Base-by-base conservation (phyloP, 2,888 invertebrate species). In the Lasioglossum leucozonium region DNA sequence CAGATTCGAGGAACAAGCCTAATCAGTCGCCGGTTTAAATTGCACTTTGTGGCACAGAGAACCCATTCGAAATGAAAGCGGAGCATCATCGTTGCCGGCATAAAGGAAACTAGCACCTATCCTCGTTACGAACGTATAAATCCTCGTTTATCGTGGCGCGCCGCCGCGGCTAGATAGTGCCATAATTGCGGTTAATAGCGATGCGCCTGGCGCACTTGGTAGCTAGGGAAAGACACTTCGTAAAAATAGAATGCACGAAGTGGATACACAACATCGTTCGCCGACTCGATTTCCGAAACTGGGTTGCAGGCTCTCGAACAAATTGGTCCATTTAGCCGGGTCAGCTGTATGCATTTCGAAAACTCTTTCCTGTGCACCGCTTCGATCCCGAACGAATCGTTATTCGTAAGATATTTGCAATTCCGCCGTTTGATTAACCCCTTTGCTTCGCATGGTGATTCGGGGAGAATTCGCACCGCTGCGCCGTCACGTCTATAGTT, bases 171-270 rank as follows among this genome's bases (percentile, higher is more conserved):
- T 22, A 18, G 30, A 22, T 74, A 58, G n/a, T 44, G 72, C 47
- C 30, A 72, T 80, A 85, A 86, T 86, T 76, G 76, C 76, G 81
- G 81, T 81, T 86, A 86, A 86, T 75, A 72, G 69, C 76, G 37
- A 42, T 44, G 34, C 58, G 34, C 78, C 1, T 75, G 62, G 40
- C 30, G 51, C 26, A 0, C 51, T 62, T 30, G 34, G 37, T 30
- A 55, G 22, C 34, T 18, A 18, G 40, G 13, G 10, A 26, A 47
- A 44, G 72, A 40, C n/a, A 18, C 71, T 58, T 4, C 40, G 51
- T 72, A 81, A 80, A 76, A 84, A 74, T 79, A 47, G 72, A 84
- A 73, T 44, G 22, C 34, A n/a, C 44, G 18, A 76, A 58, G 34
- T 79, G 73, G 73, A 83, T 73, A 75, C 58, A 47, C n/a, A n/a